Evolutionary conservation across 30 jellyfish, hydroid and myxozoan species (phyloP), one percentile per base, ranked within the genome.

Genomic region (Catostylus mosaicus): DNA sequence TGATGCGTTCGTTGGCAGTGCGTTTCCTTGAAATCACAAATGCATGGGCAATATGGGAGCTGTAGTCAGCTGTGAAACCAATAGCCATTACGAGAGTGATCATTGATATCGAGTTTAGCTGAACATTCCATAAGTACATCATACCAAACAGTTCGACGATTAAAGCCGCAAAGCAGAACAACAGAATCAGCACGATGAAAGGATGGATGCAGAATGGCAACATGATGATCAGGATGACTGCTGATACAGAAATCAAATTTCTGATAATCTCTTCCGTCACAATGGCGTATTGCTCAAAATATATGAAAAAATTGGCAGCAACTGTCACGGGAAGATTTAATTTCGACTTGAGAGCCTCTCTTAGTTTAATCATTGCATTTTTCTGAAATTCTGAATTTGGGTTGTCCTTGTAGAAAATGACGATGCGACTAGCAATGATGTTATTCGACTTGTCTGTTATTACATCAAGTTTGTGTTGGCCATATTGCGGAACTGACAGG

Each of bases 11-110:
- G 50, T 84, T 36, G 0, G 43, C 76, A 27, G 94, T 56, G 19
- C 37, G 31, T 45, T 68, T 75, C 26, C 67, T 67, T 18, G 92
- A 82, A 30, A 52, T 54, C n/a, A 68, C 86, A 51, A 71, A 72
- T 31, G 94, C 94, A 54, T 84, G 88, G 14, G 94, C 94, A 27
- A 84, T 50, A 52, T 84, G 94, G 47, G 88, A 78, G 48, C 88
- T 72, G 88, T 84, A 84, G 73, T 84, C 94, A 2, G 73, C 94
- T 6, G 86, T 47, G 51, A 82, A 82, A 8, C 92, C 92, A 69
- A 82, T 34, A 1, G 92, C 68, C 92, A 82, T 82, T 0, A 82
- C 86, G 26, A 82, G 31, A 31, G 30, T 50, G 10, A 82, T 82
- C 92, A 82, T 67, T 12, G 92, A 67, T 0, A 82, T 36, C 19